phyloP scores from a whole-genome alignment of 2,888 invertebrate genomes.

The Drosophila ustulata region DNA sequence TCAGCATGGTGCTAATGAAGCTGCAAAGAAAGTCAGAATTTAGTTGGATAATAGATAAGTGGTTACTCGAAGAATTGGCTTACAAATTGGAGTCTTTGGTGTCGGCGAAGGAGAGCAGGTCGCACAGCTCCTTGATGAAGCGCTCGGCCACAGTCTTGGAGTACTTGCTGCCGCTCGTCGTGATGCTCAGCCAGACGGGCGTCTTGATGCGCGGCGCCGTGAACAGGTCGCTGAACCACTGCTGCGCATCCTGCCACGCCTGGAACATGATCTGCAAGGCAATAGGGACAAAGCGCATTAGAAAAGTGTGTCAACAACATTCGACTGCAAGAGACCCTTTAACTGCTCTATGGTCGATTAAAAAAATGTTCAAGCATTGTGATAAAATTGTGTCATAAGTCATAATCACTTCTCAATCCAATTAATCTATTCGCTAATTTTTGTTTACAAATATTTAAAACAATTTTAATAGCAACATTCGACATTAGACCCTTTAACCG shows the following conservation, averaged over 20 bases:
- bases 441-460: no score
- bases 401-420: no score
- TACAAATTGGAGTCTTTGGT: conserved; percentile 96
- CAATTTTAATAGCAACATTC: no score
- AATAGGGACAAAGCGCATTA: neutral
- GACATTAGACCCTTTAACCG: no score
- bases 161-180: conserved; percentile 83
- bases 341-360: neutral
- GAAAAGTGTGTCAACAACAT: neutral
- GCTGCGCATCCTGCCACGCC: conserved; percentile 84
- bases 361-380: no score
- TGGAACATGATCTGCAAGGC: conserved; percentile 85
- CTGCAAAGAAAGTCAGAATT: conserved; percentile 86
- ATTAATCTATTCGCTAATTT: no score
- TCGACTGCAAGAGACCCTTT: neutral
- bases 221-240: conserved; percentile 89
- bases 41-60: conserved; percentile 10
- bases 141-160: conserved; percentile 85
- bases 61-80: conserved; percentile 82
- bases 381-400: no score
- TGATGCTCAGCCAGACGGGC: conserved; percentile 89
- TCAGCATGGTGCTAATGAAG: conserved; percentile 95
- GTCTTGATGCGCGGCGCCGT: conserved; percentile 88
- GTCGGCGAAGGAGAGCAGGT: conserved; percentile 89
- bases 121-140: conserved; percentile 87